Evolutionary conservation across 2,113 vertebrate genomes (phyloP), one percentile per base, ranked within the genome.

Genomic region (Carollia perspicillata): DNA sequence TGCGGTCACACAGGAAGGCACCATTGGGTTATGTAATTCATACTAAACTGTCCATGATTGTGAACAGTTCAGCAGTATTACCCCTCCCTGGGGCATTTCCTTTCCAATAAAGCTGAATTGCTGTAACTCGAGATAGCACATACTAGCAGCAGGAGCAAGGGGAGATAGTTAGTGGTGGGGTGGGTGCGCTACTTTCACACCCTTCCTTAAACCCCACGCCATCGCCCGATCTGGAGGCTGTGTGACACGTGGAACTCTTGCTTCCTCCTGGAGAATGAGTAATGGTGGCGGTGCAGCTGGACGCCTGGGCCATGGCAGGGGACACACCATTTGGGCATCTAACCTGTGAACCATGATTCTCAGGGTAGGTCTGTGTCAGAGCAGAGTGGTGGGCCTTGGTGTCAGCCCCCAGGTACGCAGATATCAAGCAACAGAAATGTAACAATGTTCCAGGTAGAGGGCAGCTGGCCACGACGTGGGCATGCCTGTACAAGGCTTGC

Each of bases 11-110:
- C 13, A 12, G 65, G n/a, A 92, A 58, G 80, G 13, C 35, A 51
- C 49, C 53, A 6, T 55, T 47, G 3, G 7, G 71, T 35, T 83
- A 40, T 92, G 87, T 87, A 49, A 95, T 60, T 91, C 77, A 69
- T 4, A 42, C 49, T 95, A 68, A 90, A 90, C 18, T 92, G 65
- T 71, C 55, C 66, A 87, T 77, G 84, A 78, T 90, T 92, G 58
- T 80, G 11, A 79, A 51, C 44, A 26, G 55, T 66, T 80, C 84
- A 22, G 79, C 28, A 87, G 66, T 33, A 60, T 51, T 40, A 79
- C 23, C 58, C 47, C 53, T 72, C 81, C 81, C n/a, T 35, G 26
- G 72, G 80, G 71, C 40, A 74, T 9, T 77, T 53, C 72, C 20
- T 91, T 93, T 63, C 77, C 71, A 85, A 83, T 88, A 77, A 88